Evolutionary conservation across 2,797 vertebrate genomes (phyloP).

Genomic region (Botia almorhae): DNA sequence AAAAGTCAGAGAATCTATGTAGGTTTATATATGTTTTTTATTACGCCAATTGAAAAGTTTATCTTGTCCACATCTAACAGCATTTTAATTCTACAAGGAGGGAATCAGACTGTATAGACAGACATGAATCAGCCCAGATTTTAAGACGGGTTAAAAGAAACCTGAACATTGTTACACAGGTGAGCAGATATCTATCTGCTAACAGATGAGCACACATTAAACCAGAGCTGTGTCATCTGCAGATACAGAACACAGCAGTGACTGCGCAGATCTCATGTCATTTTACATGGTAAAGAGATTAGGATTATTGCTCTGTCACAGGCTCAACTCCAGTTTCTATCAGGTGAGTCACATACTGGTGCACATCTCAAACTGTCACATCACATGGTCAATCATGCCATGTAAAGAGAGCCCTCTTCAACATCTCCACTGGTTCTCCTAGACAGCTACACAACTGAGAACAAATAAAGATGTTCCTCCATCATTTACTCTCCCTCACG

Average conservation of each 20-base stretch:
- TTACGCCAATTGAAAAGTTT: too few relatives aligned
- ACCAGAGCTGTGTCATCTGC: background rate
- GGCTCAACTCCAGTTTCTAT: constrained; percentile 13
- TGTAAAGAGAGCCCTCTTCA: too few relatives aligned
- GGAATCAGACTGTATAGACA: too few relatives aligned
- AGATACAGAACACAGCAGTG: background rate
- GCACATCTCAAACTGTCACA: background rate
- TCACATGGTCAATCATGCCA: background rate
- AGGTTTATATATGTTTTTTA: too few relatives aligned
- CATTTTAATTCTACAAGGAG: too few relatives aligned
- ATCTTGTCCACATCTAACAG: too few relatives aligned
- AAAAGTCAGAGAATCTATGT: too few relatives aligned
- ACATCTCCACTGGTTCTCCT: background rate
- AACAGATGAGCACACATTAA: background rate
- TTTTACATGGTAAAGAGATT: constrained; percentile 33
- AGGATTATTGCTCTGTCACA: background rate
- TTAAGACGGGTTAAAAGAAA: background rate
- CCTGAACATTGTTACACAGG: background rate
- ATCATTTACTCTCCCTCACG: too few relatives aligned
- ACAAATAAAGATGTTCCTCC: background rate
- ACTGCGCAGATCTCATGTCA: constrained; percentile 22
- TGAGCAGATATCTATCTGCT: background rate
- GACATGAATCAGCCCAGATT: too few relatives aligned
- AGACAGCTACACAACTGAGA: background rate
- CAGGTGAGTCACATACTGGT: constrained; percentile 13